These are phyloP conservation scores for Orius insidiosus DNA, from an alignment of 1,140 invertebrate genomes.

Conservation along the genomic window DNA sequence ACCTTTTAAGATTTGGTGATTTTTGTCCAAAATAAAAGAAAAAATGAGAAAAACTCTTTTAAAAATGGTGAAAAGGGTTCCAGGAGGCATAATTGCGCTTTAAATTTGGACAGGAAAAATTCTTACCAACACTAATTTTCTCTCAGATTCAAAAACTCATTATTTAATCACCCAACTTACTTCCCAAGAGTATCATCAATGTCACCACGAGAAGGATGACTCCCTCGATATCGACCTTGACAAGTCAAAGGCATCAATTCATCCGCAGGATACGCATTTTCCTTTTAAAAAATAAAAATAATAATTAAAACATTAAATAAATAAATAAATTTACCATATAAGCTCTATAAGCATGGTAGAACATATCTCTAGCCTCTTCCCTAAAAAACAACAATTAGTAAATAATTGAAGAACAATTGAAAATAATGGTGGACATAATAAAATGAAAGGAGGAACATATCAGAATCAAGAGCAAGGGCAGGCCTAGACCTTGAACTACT, in stretches of 20 bases:
- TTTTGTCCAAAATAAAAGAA: too few relatives aligned
- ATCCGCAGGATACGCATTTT: conserved; percentile 94
- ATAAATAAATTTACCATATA: conserved; percentile 53
- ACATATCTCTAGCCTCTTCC: conserved; percentile 81
- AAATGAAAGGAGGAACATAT: neutral
- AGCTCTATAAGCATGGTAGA: conserved; percentile 90
- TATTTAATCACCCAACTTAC: conserved; percentile 48
- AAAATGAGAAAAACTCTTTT: too few relatives aligned
- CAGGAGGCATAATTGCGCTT: too few relatives aligned
- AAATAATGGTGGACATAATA: conserved; percentile 10
- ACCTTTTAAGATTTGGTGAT: too few relatives aligned
- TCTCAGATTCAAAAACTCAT: too few relatives aligned
- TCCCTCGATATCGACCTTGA: conserved; percentile 71
- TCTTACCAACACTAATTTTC: too few relatives aligned
- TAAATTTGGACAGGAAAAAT: too few relatives aligned
- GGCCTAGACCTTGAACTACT: conserved; percentile 3
- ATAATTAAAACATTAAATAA: neutral
- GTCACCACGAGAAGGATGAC: conserved; percentile 77
- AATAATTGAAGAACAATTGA: conserved; percentile 13
- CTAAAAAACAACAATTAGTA: conserved; percentile 30
- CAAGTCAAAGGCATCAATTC: conserved; percentile 96
- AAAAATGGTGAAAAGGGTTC: too few relatives aligned
- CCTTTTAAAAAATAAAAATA: conserved; percentile 23
- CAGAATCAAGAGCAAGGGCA: neutral
- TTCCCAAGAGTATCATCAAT: conserved; percentile 93